phyloP scores from a whole-genome alignment of 1,140 invertebrate species.

The Agrilus planipennis region DNA sequence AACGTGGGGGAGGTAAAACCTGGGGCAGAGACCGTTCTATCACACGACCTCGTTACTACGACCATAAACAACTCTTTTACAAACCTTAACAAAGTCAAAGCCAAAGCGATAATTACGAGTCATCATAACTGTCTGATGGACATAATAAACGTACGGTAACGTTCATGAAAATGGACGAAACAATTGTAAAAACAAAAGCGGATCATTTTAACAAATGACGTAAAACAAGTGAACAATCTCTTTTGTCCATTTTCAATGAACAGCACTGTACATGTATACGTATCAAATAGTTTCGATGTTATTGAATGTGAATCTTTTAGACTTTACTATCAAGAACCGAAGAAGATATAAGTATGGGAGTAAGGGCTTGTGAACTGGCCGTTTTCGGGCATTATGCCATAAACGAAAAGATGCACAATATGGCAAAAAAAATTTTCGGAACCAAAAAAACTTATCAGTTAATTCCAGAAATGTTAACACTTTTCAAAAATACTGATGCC shows the following conservation, averaged over 20 bases:
- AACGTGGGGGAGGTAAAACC: background rate
- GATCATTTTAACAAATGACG: too few species aligned
- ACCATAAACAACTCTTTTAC: background rate
- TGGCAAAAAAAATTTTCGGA: slow-evolving; percentile 35
- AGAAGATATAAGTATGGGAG: background rate
- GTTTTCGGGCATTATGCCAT: slow-evolving; percentile 45
- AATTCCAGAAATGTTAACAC: too few species aligned
- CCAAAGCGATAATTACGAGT: too few species aligned
- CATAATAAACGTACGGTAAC: too few species aligned
- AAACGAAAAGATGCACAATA: slow-evolving; percentile 37
- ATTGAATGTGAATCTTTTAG: slow-evolving; percentile 3
- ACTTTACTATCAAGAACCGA: background rate
- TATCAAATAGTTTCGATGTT: too few species aligned
- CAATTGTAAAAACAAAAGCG: too few species aligned
- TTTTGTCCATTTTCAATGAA: slow-evolving; percentile 1
- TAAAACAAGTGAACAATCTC: too few species aligned
- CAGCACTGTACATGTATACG: background rate
- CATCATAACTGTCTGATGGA: background rate
- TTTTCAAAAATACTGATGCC: too few species aligned
- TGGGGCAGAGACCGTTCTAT: slow-evolving; percentile 32
- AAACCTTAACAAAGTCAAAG: too few species aligned
- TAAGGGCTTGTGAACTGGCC: slow-evolving; percentile 36
- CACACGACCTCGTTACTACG: slow-evolving; percentile 22
- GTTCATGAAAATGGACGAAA: too few species aligned
- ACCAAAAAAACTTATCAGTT: too few species aligned